These are phyloP conservation scores for Acrobasis repandana DNA, from an alignment of 2,888 invertebrate species.

Conservation along the genomic window DNA sequence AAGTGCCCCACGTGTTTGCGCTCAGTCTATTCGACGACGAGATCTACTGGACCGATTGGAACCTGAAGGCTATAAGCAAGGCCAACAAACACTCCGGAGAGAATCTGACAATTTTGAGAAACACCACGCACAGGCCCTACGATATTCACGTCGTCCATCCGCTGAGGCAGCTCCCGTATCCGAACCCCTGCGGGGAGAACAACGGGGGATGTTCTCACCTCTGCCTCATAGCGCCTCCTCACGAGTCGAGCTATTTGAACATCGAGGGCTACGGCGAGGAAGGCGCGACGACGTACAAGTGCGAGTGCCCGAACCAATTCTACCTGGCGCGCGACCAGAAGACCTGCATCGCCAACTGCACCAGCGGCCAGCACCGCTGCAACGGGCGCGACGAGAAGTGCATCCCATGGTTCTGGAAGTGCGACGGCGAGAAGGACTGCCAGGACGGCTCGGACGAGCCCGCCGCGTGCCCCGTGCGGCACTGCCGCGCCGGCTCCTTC, in stretches of 20 bases:
- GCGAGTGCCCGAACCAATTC: slow-evolving; percentile 98
- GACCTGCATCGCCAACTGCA: slow-evolving; percentile 97
- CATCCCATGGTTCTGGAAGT: slow-evolving; percentile 84
- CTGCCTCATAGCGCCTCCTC: slow-evolving; percentile 94
- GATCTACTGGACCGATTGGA: slow-evolving; percentile 99
- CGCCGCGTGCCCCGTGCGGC: slow-evolving; percentile 90
- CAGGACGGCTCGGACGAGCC: slow-evolving; percentile 96
- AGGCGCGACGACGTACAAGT: slow-evolving; percentile 90
- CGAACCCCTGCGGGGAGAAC: slow-evolving; percentile 94
- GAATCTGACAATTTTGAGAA: slow-evolving; percentile 88
- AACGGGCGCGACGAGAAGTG: slow-evolving; percentile 85
- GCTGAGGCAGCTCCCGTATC: slow-evolving; percentile 90
- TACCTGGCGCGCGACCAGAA: slow-evolving; percentile 90
- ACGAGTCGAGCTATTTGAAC: slow-evolving; percentile 88
- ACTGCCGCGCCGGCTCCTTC: slow-evolving; percentile 95
- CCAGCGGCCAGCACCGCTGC: slow-evolving; percentile 91
- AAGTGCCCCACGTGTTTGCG: slow-evolving; percentile 98
- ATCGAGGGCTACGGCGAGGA: slow-evolving; percentile 91
- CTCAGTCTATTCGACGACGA: slow-evolving; percentile 96
- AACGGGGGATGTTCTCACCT: slow-evolving; percentile 98
- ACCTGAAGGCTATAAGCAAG: slow-evolving; percentile 93
- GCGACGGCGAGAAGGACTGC: slow-evolving; percentile 96
- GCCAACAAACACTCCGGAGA: slow-evolving; percentile 96
- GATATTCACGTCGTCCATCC: slow-evolving; percentile 97
- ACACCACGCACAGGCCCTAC: slow-evolving; percentile 97